Evolutionary conservation across 2,888 invertebrate genomes (phyloP), one percentile per base, ranked within the genome.

Genomic region (Amaurobius ferox): DNA sequence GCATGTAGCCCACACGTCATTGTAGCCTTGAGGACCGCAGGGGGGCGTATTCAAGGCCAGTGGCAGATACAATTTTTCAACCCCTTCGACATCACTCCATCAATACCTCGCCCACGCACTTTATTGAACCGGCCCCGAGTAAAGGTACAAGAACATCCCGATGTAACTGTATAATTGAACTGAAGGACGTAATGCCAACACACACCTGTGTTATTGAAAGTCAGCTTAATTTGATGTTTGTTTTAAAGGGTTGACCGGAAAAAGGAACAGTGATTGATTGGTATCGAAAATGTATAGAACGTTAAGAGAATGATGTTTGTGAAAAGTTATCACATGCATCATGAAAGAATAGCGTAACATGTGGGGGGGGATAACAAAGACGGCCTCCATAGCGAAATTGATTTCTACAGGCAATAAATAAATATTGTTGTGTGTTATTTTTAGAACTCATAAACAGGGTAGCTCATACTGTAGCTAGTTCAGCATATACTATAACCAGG

Each of bases 21-120:
- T 61, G 70, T 40, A 39, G 61, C 78, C 62, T 71, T 39, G 30
- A 23, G n/a, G 7, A 19, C n/a, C 26, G 19, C 26, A 11, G 48
- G 48, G 48, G 67, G 62, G 78, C 70, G 76, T n/a, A 7, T 40
- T 71, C 78, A 77, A 77, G 77, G 77, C 55, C 68, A 68, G 48
- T 68, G 48, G 35, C 68, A 40, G 55, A 68, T 55, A 32, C 68
- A 77, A 77, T 68, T 77, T 68, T 77, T 68, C 68, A 68, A 77
- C 68, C 55, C 55, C 67, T 67, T 32, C 55, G 67, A 55, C 77
- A 77, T 68, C 55, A 35, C 26, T 61, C 55, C 13, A 77, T 68
- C 68, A 32, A 19, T 30, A 6, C 2, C n/a, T 55, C 77, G 68
- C 77, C 77, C 35, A 61, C 66, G 32, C 77, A 32, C 26, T 23